phyloP scores from a whole-genome alignment of 2,888 invertebrate genomes.

The Chrysodeixis includens region DNA sequence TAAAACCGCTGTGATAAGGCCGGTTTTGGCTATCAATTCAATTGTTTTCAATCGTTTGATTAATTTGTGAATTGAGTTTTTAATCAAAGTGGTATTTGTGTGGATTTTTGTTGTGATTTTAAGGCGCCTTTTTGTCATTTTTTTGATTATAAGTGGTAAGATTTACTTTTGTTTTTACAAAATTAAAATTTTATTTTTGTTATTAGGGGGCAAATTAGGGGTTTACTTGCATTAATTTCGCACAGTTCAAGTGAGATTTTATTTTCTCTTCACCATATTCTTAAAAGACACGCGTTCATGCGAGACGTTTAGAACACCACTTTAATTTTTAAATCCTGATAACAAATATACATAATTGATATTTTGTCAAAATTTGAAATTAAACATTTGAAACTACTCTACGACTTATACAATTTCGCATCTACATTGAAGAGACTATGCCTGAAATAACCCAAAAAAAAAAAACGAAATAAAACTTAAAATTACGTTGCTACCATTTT shows the following conservation, averaged over 20 bases:
- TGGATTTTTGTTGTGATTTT: constrained; percentile 28
- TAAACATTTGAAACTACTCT: too few relatives aligned
- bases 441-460: too few relatives aligned
- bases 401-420: too few relatives aligned
- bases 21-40: constrained; percentile 23
- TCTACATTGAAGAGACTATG: too few relatives aligned
- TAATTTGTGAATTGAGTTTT: constrained; percentile 37
- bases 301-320: too few relatives aligned
- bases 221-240: too few relatives aligned
- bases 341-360: neutral
- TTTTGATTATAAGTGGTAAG: constrained; percentile 36
- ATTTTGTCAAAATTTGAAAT: neutral
- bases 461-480: constrained; percentile 12
- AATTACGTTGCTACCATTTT: constrained; percentile 10
- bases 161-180: neutral
- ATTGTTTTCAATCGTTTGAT: constrained; percentile 11
- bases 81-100: constrained; percentile 34
- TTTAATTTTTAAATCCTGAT: neutral
- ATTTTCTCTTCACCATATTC: too few relatives aligned
- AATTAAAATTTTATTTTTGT: too few relatives aligned
- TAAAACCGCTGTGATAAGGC: constrained; percentile 52
- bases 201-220: too few relatives aligned
- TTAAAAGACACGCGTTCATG: too few relatives aligned
- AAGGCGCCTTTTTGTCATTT: neutral
- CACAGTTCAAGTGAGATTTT: too few relatives aligned